Conservation (phyloP, 1,140 invertebrate species). For the Musca vetustissima region DNA sequence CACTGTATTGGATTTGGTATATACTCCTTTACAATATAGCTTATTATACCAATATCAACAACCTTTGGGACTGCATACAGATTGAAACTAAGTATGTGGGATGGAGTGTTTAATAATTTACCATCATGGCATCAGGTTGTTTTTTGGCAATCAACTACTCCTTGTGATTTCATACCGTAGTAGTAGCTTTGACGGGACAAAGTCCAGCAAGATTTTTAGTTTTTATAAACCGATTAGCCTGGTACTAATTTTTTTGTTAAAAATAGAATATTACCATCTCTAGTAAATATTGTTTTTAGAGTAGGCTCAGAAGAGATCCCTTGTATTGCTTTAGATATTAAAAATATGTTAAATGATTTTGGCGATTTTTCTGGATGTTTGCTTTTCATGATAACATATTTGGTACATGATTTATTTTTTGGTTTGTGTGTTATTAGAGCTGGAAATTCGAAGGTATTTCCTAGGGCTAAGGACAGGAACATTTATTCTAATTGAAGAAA, state of each 20-base stretch:
- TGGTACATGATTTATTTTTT: not conserved
- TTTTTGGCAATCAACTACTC: too few species aligned
- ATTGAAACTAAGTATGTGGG: not conserved
- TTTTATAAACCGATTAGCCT: too few species aligned
- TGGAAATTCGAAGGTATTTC: too few species aligned
- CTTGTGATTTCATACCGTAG: too few species aligned
- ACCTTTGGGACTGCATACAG: not conserved
- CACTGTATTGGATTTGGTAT: constrained; percentile 5
- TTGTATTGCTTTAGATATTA: not conserved
- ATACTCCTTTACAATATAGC: too few species aligned
- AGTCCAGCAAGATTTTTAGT: not conserved
- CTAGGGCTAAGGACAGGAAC: too few species aligned
- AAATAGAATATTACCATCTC: too few species aligned
- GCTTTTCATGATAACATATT: not conserved
- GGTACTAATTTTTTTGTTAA: too few species aligned
- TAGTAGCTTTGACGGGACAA: not conserved
- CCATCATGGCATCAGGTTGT: not conserved
- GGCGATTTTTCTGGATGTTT: not conserved
- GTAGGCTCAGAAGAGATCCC: not conserved
- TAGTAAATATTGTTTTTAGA: not conserved
- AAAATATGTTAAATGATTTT: not conserved
- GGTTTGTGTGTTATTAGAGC: too few species aligned
- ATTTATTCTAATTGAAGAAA: too few species aligned
- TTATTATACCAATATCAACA: too few species aligned
- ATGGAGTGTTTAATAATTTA: not conserved